Conservation (phyloP, 2,888 invertebrate genomes). For the Plemyria rubiginata region DNA sequence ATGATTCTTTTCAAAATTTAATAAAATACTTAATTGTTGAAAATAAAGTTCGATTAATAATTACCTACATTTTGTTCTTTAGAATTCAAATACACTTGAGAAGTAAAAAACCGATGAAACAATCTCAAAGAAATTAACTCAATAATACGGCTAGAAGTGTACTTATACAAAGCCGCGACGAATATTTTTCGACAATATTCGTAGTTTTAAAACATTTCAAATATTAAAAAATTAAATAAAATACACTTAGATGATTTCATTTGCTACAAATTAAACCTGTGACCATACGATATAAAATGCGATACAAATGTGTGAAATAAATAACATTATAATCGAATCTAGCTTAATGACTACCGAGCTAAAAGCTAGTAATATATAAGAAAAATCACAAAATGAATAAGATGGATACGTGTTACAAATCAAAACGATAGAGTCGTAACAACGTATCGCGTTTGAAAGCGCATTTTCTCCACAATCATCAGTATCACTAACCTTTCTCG, state of each 20-base stretch:
- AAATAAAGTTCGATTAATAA: constrained; percentile 37
- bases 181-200: constrained; percentile 1
- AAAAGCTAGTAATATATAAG: constrained; percentile 77
- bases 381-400: constrained; percentile 74
- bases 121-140: constrained; percentile 17
- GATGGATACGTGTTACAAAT: constrained; percentile 69
- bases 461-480: constrained; percentile 68
- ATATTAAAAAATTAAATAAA: constrained; percentile 23
- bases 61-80: constrained; percentile 40
- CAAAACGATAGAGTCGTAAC: constrained; percentile 65
- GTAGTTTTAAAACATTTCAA: constrained; percentile 9
- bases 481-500: constrained; percentile 84
- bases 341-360: constrained; percentile 80
- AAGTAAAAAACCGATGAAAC: constrained; percentile 24
- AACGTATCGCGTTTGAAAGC: constrained; percentile 67
- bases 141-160: constrained; percentile 27
- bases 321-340: constrained; percentile 71
- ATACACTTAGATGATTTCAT: constrained; percentile 30
- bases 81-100: constrained; percentile 25
- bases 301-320: constrained; percentile 61
- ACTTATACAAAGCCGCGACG: constrained; percentile 20
- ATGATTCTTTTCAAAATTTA: constrained; percentile 36
- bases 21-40: constrained; percentile 36
- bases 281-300: constrained; percentile 61
- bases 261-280: constrained; percentile 59